These are phyloP conservation scores for Pangasius macronema DNA, from an alignment of 2,797 vertebrate genomes.

Conservation along the genomic window DNA sequence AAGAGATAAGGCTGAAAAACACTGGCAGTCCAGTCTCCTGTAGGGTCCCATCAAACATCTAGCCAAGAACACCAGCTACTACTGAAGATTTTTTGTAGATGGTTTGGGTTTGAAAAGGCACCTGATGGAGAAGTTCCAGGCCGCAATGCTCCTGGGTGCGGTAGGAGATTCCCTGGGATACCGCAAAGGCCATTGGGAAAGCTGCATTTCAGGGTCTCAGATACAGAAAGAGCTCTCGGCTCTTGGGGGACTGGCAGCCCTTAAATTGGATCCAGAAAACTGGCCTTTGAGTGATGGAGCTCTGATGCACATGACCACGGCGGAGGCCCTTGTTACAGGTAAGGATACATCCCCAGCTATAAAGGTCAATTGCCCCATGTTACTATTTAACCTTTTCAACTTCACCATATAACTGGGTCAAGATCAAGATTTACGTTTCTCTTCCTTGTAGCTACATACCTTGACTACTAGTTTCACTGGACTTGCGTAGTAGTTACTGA, in stretches of 20 bases:
- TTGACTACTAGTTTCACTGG: neutral
- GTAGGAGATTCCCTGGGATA: slow-evolving; percentile 90
- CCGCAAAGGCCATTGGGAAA: slow-evolving; percentile 80
- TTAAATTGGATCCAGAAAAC: slow-evolving; percentile 82
- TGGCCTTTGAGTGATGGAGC: slow-evolving; percentile 93
- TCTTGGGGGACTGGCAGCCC: slow-evolving; percentile 80
- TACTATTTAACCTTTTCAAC: neutral
- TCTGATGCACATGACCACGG: slow-evolving; percentile 92
- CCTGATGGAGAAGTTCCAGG: slow-evolving; percentile 91
- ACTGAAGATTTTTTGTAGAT: slow-evolving; percentile 5
- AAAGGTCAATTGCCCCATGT: neutral
- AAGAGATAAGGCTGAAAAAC: neutral
- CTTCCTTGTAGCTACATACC: neutral
- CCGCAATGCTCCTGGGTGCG: slow-evolving; percentile 85
- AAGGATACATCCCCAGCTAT: slow-evolving; percentile 34
- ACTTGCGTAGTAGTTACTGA: neutral
- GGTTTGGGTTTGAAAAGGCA: slow-evolving; percentile 3
- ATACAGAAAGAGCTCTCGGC: slow-evolving; percentile 85
- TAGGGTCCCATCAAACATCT: neutral
- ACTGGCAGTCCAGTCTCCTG: neutral
- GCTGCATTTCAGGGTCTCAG: slow-evolving; percentile 77
- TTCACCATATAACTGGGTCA: neutral
- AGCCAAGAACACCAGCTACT: neutral
- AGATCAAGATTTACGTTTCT: neutral
- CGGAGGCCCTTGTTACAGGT: slow-evolving; percentile 93